Base-by-base conservation (phyloP, 1,140 invertebrate species). In the Drosophila guanche region DNA sequence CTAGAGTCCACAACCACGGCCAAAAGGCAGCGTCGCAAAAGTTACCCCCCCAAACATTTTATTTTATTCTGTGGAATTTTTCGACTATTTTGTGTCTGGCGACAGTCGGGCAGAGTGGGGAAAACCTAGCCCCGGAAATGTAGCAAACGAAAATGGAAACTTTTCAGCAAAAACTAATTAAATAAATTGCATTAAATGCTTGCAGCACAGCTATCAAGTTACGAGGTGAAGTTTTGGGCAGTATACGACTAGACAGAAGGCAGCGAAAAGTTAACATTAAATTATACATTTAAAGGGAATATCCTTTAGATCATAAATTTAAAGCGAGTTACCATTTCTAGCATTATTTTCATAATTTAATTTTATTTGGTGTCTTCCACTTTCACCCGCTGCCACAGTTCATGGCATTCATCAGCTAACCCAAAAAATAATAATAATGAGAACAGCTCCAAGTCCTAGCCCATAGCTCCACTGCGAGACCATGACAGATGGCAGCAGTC, bases 91-190 rank as follows among this genome's bases (percentile, higher is more conserved):
- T 54, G 53, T 37, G 57, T 37, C 33, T 37, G 33, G 33, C 33
- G 33, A 37, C 33, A 37, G 4, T 37, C 10, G 10, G 33, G 8
- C 4, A 4, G 29, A 6, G 27, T 6, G 6, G 27, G 29, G 29
- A 37, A 60, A 55, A 50, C 27, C 25, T 65, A 16, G 29, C 45
- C 33, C 25, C 46, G 56, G 67, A 72, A 72, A 72, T 51, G 27
- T 69, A 50, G 5, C 48, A 54, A 25, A 29, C 40, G 37, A 20
- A 43, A 43, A 23, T 7, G 41, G 55, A 45, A 59, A 80, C 72
- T 72, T 86, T 85, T 63, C 63, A 40, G 53, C 48, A 43, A 86
- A 86, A 85, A 80, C 80, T 85, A 85, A 85, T 85, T 80, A 86
- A 86, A 81, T 71, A 80, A 85, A 85, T 85, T 76, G 54, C 72